Evolutionary conservation across 1,140 invertebrate species (phyloP).

Genomic region (Micrasema longulum): DNA sequence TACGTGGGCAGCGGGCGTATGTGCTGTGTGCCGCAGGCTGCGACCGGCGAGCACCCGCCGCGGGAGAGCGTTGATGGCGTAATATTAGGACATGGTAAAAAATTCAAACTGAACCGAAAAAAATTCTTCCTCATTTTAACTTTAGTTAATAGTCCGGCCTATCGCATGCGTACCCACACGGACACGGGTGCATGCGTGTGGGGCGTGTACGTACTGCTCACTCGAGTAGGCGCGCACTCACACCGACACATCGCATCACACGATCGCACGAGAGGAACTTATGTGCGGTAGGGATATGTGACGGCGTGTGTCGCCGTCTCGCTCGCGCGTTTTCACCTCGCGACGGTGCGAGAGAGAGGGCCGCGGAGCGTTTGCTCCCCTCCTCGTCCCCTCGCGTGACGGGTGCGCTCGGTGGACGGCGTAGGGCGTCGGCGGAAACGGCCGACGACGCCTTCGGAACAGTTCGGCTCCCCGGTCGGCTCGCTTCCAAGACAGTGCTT

Average conservation of each 20-base stretch:
- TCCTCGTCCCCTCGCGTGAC: slow-evolving; percentile 5
- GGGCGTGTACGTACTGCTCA: slow-evolving; percentile 15
- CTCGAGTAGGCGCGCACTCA: slow-evolving; percentile 1
- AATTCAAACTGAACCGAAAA: slow-evolving; percentile 31
- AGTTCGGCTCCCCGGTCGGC: slow-evolving; percentile 37
- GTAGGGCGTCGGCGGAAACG: slow-evolving; percentile 24
- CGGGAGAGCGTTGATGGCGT: slow-evolving; percentile 33
- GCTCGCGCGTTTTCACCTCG: slow-evolving; percentile 3
- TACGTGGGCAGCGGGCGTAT: slow-evolving; percentile 10
- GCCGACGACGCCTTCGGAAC: slow-evolving; percentile 37
- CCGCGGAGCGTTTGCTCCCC: slow-evolving; percentile 5
- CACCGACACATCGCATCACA: slow-evolving; percentile 14
- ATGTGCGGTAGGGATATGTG: slow-evolving; percentile 37
- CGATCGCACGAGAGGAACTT: slow-evolving; percentile 31
- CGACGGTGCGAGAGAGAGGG: slow-evolving; percentile 17
- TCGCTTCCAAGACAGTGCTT: slow-evolving; percentile 44
- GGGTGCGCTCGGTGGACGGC: slow-evolving; percentile 9
- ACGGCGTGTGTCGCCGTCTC: slow-evolving; percentile 29
- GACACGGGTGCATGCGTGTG: slow-evolving; percentile 16
- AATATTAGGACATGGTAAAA: slow-evolving; percentile 37
- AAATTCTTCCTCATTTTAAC: slow-evolving; percentile 37
- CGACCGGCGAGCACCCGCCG: not conserved
- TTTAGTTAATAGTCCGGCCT: slow-evolving; percentile 45
- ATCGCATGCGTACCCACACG: slow-evolving; percentile 40
- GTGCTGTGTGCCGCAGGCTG: slow-evolving; percentile 13